Conservation (phyloP, 2,888 invertebrate genomes). For the Coenonympha arcania region DNA sequence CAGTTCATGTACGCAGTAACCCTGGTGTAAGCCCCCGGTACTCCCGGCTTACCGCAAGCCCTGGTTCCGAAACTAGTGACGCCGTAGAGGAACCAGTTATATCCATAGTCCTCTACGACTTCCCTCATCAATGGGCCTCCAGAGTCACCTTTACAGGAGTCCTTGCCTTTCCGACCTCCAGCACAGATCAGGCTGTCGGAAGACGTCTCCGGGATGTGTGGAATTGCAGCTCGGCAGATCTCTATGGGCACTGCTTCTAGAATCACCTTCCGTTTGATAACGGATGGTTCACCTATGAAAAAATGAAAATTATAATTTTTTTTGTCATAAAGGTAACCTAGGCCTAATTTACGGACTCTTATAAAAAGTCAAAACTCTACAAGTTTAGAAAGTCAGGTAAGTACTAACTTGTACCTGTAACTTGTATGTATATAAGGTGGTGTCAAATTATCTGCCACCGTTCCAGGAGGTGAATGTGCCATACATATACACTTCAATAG, state of each 20-base stretch:
- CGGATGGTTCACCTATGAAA: slow-evolving; percentile 31
- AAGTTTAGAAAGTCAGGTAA: no score
- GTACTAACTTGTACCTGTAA: no score
- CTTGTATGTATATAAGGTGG: no score
- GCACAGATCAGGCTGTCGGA: slow-evolving; percentile 61
- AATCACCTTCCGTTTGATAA: slow-evolving; percentile 48
- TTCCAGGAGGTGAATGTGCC: no score
- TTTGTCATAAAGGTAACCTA: no score
- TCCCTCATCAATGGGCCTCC: slow-evolving; percentile 71
- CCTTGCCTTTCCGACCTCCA: slow-evolving; percentile 65
- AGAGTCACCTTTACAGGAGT: slow-evolving; percentile 76
- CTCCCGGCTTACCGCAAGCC: slow-evolving; percentile 47
- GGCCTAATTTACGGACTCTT: no score
- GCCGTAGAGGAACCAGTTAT: slow-evolving; percentile 68
- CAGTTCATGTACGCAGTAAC: slow-evolving; percentile 74
- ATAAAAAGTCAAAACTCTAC: no score
- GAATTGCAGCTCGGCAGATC: slow-evolving; percentile 36
- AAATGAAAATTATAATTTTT: no score
- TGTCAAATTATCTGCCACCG: no score
- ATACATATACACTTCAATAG: no score
- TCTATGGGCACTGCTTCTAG: slow-evolving; percentile 44
- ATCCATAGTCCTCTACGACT: slow-evolving; percentile 35
- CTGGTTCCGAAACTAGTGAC: slow-evolving; percentile 49
- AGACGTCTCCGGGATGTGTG: slow-evolving; percentile 34
- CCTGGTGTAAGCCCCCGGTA: slow-evolving; percentile 77